Percentiles rank a stretch among this genome's conserved stretches.
Conservation (phyloP, 2,113 vertebrate genomes). For the Climacteris rufus region DNA sequence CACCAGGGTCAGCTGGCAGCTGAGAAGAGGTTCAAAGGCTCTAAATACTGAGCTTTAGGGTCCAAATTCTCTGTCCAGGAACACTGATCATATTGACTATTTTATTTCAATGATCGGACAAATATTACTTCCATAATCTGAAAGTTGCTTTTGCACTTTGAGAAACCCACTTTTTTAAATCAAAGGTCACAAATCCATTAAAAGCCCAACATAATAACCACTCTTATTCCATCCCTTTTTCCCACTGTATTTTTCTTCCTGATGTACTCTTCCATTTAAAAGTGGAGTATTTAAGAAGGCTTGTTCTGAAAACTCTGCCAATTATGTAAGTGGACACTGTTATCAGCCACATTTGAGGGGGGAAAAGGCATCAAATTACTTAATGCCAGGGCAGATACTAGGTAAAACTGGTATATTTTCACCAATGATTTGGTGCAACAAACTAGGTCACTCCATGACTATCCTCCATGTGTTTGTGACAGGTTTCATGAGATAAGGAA, state of each 20-base stretch:
- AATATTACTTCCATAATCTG: background rate
- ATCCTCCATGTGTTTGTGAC: background rate
- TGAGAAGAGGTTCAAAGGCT: conserved; percentile 17
- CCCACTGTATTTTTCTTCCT: background rate
- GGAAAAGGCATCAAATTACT: background rate
- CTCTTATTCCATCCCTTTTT: background rate
- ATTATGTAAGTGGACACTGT: background rate
- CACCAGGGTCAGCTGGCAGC: background rate
- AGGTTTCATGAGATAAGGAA: background rate
- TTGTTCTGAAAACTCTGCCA: background rate
- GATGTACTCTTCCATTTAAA: background rate
- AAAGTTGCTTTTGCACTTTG: background rate
- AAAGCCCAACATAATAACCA: background rate
- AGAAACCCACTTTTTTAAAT: background rate
- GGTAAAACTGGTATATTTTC: background rate
- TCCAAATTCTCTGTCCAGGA: background rate
- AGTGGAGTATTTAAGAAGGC: background rate
- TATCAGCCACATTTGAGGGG: background rate
- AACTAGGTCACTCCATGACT: background rate
- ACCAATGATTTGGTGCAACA: background rate
- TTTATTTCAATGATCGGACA: background rate
- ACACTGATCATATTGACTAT: background rate
- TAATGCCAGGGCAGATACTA: background rate
- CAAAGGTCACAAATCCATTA: background rate
- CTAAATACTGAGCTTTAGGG: background rate